Conservation (phyloP, 2,113 vertebrate species). For the Nesoenas mayeri region DNA sequence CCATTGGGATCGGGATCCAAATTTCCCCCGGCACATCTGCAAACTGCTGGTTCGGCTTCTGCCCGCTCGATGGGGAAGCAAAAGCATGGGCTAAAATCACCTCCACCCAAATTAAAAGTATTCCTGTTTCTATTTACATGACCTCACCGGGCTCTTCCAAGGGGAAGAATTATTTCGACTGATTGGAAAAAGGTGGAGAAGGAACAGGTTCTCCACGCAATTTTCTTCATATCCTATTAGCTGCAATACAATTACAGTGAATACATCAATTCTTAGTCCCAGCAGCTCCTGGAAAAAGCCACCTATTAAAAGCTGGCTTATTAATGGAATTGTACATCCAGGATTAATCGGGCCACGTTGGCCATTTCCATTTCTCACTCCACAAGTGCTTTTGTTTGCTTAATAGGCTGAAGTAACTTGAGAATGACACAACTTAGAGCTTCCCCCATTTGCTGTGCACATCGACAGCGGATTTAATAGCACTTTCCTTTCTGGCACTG, state of each 20-base stretch:
- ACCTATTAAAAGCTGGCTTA: slow-evolving; percentile 80
- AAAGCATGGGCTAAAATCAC: neutral
- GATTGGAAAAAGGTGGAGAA: slow-evolving; percentile 74
- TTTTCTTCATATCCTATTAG: slow-evolving; percentile 82
- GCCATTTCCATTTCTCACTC: slow-evolving; percentile 83
- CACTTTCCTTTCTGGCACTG: neutral
- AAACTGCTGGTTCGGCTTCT: neutral
- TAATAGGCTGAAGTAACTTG: slow-evolving; percentile 82
- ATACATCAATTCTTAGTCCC: slow-evolving; percentile 79
- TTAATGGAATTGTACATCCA: slow-evolving; percentile 82
- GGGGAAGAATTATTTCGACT: slow-evolving; percentile 75
- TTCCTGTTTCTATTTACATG: neutral
- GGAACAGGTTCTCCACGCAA: slow-evolving; percentile 70
- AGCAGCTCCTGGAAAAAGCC: slow-evolving; percentile 71
- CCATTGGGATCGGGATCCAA: neutral
- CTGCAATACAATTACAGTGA: slow-evolving; percentile 79
- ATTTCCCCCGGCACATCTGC: neutral
- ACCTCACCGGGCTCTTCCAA: slow-evolving; percentile 45
- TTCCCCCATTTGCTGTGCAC: slow-evolving; percentile 61
- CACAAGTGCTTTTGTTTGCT: slow-evolving; percentile 82
- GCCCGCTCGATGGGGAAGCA: accelerated
- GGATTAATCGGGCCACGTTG: slow-evolving; percentile 77
- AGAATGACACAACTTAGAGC: slow-evolving; percentile 77
- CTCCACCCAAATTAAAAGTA: neutral
- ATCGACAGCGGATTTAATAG: slow-evolving; percentile 69